Evolutionary conservation across 2,888 invertebrate species (phyloP).

Genomic region (Eurois occulta): DNA sequence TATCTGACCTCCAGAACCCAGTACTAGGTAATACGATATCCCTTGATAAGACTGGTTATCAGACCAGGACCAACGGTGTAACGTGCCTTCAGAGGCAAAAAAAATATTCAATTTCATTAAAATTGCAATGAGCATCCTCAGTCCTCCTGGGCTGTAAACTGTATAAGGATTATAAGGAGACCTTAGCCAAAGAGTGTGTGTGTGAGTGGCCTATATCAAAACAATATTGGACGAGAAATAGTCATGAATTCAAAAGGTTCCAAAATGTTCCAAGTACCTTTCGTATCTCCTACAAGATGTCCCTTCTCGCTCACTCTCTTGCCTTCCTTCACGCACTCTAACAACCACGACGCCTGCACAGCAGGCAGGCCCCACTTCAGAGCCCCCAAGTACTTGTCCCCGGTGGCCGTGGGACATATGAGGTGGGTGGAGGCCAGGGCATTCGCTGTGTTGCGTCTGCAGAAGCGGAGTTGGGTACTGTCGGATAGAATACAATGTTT

Average conservation of each 20-base stretch:
- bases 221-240: too few species aligned
- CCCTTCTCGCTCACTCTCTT: conserved; percentile 88
- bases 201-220: not conserved
- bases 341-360: conserved; percentile 94
- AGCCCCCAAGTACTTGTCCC: conserved; percentile 96
- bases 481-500: not conserved
- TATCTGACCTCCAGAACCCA: too few species aligned
- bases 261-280: conserved; percentile 73
- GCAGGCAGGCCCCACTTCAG: conserved; percentile 96
- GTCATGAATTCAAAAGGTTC: not conserved
- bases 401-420: conserved; percentile 93
- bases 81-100: not conserved
- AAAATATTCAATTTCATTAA: not conserved
- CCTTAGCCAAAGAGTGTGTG: not conserved
- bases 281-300: conserved; percentile 91
- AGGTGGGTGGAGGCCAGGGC: conserved; percentile 94
- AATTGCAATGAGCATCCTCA: not conserved
- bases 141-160: not conserved
- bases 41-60: too few species aligned
- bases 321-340: conserved; percentile 92
- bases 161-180: not conserved
- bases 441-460: conserved; percentile 83
- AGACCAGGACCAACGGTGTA: too few species aligned
- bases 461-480: conserved; percentile 87
- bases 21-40: too few species aligned